Conservation (phyloP, 2,113 vertebrate genomes). For the Eubucco bourcierii region DNA sequence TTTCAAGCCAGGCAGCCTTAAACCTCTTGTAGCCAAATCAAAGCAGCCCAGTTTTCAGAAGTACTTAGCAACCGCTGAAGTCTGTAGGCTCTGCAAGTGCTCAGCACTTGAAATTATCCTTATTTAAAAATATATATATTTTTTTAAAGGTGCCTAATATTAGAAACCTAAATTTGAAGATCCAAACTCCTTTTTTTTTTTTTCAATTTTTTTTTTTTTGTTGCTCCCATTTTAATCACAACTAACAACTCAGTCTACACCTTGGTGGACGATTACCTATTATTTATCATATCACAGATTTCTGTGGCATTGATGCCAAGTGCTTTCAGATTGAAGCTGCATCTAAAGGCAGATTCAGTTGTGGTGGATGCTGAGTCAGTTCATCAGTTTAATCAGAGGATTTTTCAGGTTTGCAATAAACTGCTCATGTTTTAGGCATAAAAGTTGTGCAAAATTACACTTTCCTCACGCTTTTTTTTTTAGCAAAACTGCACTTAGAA, state of each 20-base stretch:
- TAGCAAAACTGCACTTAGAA: conserved; percentile 63
- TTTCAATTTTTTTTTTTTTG: too few species aligned
- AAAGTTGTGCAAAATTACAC: conserved; percentile 65
- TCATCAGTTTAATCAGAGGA: not conserved
- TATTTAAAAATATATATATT: conserved; percentile 18
- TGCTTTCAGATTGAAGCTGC: not conserved
- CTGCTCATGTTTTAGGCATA: conserved; percentile 47
- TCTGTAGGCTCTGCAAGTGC: not conserved
- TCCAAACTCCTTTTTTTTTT: conserved; percentile 46
- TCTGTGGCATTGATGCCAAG: not conserved
- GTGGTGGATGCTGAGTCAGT: conserved; percentile 17
- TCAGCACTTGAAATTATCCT: conserved; percentile 32
- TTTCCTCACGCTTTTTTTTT: conserved; percentile 49
- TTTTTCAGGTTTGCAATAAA: conserved; percentile 51
- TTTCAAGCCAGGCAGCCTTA: not conserved
- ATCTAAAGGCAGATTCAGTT: not conserved
- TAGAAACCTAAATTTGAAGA: conserved; percentile 36
- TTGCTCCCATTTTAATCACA: not conserved
- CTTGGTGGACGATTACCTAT: not conserved
- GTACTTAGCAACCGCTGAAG: accelerated
- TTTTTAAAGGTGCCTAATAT: conserved; percentile 23
- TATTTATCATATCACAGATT: not conserved
- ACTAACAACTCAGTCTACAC: not conserved
- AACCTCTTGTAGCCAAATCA: not conserved
- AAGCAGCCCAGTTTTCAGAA: not conserved